Evolutionary conservation across 2,888 invertebrate genomes (phyloP).

Genomic region (Acanthosepion pharaonis): DNA sequence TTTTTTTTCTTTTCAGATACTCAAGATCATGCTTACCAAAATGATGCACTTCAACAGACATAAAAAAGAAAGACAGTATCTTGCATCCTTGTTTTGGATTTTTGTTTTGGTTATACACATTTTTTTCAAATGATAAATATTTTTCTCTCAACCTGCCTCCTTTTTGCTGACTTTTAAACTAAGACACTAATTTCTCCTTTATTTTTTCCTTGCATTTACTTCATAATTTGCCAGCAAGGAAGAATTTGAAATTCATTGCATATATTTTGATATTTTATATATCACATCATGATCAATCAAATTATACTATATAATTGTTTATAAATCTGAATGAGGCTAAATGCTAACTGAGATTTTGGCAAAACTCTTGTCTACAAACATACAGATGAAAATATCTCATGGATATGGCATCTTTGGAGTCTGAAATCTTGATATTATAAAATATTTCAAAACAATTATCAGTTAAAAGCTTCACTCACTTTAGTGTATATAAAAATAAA

Average conservation of each 20-base stretch:
- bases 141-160: constrained; percentile 25
- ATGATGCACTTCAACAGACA: not conserved
- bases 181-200: not conserved
- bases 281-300: constrained; percentile 6
- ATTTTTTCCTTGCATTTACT: not conserved
- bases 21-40: not conserved
- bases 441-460: constrained; percentile 23
- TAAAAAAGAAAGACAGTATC: not conserved
- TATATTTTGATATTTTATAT: constrained; percentile 41
- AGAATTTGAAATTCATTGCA: constrained; percentile 37
- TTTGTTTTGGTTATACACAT: not conserved
- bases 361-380: not conserved
- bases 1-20: not conserved
- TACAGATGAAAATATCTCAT: not conserved
- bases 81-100: not conserved
- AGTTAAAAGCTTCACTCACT: not conserved
- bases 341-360: not conserved
- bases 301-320: constrained; percentile 10
- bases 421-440: not conserved
- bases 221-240: not conserved
- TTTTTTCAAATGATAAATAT: not conserved
- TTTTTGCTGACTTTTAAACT: not conserved
- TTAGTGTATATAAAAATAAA: not conserved
- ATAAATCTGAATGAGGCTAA: not conserved
- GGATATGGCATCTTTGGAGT: not conserved